A percentile compares a stretch with the other conserved stretches of the same genome.
These are phyloP conservation scores for Phylloscopus collybita DNA, from an alignment of 2,797 vertebrate species.

Conservation along the genomic window DNA sequence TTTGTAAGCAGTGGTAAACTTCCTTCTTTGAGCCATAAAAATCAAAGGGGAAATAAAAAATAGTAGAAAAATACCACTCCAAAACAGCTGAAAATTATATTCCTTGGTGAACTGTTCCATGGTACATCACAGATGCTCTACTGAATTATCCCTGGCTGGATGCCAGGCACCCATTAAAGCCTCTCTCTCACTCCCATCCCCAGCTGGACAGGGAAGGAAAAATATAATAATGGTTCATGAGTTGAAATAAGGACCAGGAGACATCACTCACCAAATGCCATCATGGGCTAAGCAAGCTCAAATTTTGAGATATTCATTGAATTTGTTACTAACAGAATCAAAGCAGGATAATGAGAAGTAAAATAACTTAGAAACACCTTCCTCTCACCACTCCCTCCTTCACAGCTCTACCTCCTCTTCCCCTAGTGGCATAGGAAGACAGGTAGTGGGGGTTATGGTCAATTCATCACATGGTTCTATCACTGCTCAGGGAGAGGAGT, in stretches of 20 bases:
- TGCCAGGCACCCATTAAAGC: not conserved
- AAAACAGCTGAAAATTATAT: not conserved
- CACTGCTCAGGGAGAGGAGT: not conserved
- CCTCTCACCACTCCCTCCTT: no score
- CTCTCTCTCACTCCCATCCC: no score
- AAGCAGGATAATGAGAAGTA: not conserved
- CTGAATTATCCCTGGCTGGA: not conserved
- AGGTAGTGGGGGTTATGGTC: no score
- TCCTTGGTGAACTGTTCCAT: not conserved
- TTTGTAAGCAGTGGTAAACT: slow-evolving; percentile 18
- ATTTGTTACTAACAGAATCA: not conserved
- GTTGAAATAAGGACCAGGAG: not conserved
- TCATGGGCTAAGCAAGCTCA: not conserved
- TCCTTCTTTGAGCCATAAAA: not conserved
- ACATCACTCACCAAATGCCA: not conserved
- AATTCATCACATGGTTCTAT: not conserved
- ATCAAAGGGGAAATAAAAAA: not conserved
- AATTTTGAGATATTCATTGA: not conserved
- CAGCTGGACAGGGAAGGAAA: not conserved
- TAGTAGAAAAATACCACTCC: not conserved
- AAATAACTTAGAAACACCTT: not conserved
- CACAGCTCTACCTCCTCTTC: not conserved
- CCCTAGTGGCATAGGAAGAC: not conserved
- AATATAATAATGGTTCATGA: not conserved
- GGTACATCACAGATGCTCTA: not conserved